phyloP scores from a whole-genome alignment of 2,797 vertebrate genomes.

The Silurus aristotelis region DNA sequence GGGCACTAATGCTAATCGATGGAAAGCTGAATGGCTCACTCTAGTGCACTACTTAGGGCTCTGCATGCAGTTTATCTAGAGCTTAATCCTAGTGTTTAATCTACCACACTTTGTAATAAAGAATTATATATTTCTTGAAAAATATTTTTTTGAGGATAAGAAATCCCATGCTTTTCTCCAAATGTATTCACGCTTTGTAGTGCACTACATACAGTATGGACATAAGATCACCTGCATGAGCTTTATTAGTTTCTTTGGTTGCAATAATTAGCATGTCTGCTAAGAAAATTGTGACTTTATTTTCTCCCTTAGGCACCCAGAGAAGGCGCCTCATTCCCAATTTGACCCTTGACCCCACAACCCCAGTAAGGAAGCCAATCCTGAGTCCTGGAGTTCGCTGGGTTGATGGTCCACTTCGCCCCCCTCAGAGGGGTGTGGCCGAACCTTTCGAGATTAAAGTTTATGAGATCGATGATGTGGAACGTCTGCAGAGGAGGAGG shows the following conservation, averaged over 20 bases:
- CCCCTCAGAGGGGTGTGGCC: slow-evolving; percentile 74
- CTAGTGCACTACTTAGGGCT: background rate
- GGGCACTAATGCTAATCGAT: slow-evolving; percentile 21
- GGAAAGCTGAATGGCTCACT: background rate
- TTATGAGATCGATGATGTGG: slow-evolving; percentile 97
- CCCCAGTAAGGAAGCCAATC: slow-evolving; percentile 81
- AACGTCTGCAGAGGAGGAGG: slow-evolving; percentile 88
- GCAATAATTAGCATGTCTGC: background rate
- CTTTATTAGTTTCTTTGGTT: background rate
- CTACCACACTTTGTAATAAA: no score
- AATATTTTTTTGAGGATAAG: background rate
- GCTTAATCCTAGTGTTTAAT: background rate
- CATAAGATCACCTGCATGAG: no score
- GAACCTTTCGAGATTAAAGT: slow-evolving; percentile 99
- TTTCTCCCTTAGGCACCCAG: slow-evolving; percentile 50
- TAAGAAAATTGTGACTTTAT: slow-evolving; percentile 46
- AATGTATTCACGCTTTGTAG: background rate
- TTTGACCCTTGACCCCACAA: slow-evolving; percentile 84
- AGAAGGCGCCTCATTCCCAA: slow-evolving; percentile 90
- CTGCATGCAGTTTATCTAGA: background rate
- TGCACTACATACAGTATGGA: background rate
- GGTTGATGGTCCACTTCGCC: slow-evolving; percentile 92
- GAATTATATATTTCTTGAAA: background rate
- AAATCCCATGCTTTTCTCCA: background rate
- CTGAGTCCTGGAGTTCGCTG: slow-evolving; percentile 86